These are phyloP conservation scores for Onthophagus sagittarius DNA, from an alignment of 2,888 invertebrate species.

Conservation along the genomic window DNA sequence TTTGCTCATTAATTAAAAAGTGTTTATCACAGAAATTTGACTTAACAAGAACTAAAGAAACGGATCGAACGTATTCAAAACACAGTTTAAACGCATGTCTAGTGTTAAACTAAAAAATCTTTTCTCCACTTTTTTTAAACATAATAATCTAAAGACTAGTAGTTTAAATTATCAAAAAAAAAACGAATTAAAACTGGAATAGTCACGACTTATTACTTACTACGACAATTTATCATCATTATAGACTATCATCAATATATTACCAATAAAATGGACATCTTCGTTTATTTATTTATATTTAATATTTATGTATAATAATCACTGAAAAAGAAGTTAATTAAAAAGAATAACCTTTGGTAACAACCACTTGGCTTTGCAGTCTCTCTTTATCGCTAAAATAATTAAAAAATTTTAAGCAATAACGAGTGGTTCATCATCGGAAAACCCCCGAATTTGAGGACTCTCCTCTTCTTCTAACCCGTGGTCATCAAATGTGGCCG, in stretches of 20 bases:
- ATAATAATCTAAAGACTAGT: conserved; percentile 23
- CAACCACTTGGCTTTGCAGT: conserved; percentile 4
- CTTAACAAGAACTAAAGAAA: conserved; percentile 32
- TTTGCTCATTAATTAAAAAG: conserved; percentile 21
- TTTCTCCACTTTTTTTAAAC: conserved; percentile 13
- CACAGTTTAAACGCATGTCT: not conserved
- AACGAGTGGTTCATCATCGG: conserved; percentile 91
- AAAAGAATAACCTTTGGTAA: conserved; percentile 21
- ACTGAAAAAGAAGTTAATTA: not conserved
- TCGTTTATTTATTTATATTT: conserved; percentile 15
- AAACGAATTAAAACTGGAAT: conserved; percentile 22
- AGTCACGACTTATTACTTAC: conserved; percentile 17
- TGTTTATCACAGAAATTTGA: conserved; percentile 40
- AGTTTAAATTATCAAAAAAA: conserved; percentile 22
- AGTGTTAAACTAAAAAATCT: not conserved
- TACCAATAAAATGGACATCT: conserved; percentile 21
- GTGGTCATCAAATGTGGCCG: conserved; percentile 77
- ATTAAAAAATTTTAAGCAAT: conserved; percentile 64
- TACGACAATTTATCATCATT: conserved; percentile 13
- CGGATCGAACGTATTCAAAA: conserved; percentile 16
- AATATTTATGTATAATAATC: conserved; percentile 12
- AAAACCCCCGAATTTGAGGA: conserved; percentile 86
- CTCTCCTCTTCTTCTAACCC: conserved; percentile 76
- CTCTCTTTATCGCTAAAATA: conserved; percentile 15
- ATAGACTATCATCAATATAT: conserved; percentile 11